phyloP scores from a whole-genome alignment of 2,797 vertebrate species.

The Rhincodon typus region DNA sequence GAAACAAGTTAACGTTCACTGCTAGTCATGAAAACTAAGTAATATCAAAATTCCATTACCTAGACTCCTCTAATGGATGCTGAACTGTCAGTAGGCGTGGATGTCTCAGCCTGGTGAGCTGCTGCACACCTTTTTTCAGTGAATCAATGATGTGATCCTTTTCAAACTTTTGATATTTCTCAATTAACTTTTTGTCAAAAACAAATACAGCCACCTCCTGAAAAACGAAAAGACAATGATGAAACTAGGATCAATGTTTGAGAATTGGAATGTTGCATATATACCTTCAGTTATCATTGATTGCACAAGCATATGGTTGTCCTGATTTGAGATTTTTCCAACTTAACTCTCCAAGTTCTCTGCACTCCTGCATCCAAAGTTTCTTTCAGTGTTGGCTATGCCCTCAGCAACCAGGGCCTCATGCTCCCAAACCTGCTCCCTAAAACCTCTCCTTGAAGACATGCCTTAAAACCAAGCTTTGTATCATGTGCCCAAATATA shows the following conservation, averaged over 20 bases:
- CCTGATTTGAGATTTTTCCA: background rate
- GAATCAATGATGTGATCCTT: constrained; percentile 95
- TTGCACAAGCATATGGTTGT: background rate
- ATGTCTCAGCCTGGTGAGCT: constrained; percentile 88
- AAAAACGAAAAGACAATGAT: constrained; percentile 38
- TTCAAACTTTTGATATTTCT: constrained; percentile 94
- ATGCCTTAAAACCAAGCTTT: background rate
- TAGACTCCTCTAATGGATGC: constrained; percentile 93
- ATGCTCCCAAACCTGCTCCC: background rate
- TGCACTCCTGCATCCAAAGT: no score
- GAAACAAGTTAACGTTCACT: background rate
- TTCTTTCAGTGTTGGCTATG: background rate
- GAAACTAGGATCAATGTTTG: background rate
- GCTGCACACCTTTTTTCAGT: constrained; percentile 87
- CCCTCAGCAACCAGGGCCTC: background rate
- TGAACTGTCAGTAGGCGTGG: constrained; percentile 92
- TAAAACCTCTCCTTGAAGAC: background rate
- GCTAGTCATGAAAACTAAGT: background rate
- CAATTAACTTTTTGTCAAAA: constrained; percentile 92
- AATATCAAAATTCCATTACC: constrained; percentile 59
- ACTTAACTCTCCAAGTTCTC: background rate
- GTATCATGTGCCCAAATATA: background rate
- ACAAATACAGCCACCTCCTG: constrained; percentile 99
- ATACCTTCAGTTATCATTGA: background rate
- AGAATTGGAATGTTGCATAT: background rate